phyloP scores from a whole-genome alignment of 2,113 vertebrate species.

The Albula glossodonta region DNA sequence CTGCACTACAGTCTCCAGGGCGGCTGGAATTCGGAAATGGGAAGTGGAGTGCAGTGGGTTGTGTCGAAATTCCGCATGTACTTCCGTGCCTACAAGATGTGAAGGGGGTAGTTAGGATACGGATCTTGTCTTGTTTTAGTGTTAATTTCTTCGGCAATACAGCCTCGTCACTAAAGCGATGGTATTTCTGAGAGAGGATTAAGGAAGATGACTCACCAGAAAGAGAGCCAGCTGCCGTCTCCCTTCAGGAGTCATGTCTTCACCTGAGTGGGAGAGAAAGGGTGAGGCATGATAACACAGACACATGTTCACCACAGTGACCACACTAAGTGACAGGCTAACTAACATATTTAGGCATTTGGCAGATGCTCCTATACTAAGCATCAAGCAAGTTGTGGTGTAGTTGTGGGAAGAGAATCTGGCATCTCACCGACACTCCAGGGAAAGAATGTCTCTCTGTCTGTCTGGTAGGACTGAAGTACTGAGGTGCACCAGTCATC shows the following conservation, averaged over 20 bases:
- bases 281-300: neutral
- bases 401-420: neutral
- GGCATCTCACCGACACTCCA: constrained; percentile 83
- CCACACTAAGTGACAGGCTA: neutral
- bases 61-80: constrained; percentile 85
- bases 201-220: constrained; percentile 67
- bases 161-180: too few relatives aligned
- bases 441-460: constrained; percentile 74
- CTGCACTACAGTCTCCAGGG: constrained; percentile 77
- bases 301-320: neutral
- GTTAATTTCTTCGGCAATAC: too few relatives aligned
- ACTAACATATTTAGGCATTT: neutral
- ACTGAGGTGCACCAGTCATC: constrained; percentile 88
- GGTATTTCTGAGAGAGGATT: too few relatives aligned
- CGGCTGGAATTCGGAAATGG: constrained; percentile 75
- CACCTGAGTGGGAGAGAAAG: constrained; percentile 64
- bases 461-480: constrained; percentile 81
- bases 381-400: neutral
- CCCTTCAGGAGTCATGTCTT: constrained; percentile 79
- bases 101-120: constrained; percentile 40
- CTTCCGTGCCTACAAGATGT: constrained; percentile 77
- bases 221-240: constrained; percentile 79
- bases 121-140: neutral
- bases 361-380: too few relatives aligned
- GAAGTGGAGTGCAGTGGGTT: constrained; percentile 87